Evolutionary conservation across 1,140 invertebrate genomes (phyloP), one percentile per base, ranked within the genome.

Genomic region (Tetragonula clypearis): DNA sequence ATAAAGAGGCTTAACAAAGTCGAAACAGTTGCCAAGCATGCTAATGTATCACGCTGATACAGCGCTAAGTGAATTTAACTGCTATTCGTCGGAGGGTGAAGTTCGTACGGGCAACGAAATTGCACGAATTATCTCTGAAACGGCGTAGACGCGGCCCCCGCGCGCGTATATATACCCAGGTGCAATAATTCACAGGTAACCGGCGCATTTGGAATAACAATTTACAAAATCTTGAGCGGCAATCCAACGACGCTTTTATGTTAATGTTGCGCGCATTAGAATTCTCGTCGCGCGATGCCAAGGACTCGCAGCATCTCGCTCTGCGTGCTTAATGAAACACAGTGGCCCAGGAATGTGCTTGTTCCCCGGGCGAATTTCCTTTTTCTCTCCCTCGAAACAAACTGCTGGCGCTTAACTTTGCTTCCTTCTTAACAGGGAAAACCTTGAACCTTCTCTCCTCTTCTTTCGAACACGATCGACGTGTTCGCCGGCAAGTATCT

Each of bases 171-270:
- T 8, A 49, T 8, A 49, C 41, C 21, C 21, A 30, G 77, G 30
- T 60, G 78, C 23, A 66, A 85, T 81, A 85, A 85, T 85, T 85
- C 83, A 81, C 78, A n/a, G 19, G 69, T 85, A 81, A 85, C 71
- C 69, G 83, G 26, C 78, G 83, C 77, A 81, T 79, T 81, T 74
- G 58, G 83, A 85, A 85, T 85, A 81, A 85, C 78, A 85, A 85
- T 85, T 80, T 81, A 85, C 69, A 85, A 85, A 85, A 85, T 85
- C 83, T 74, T 80, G 49, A 35, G 60, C 60, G 58, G n/a, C 60
- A 30, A 14, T 26, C 74, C 78, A 66, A 85, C 69, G 68, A 74
- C 53, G 58, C 78, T 74, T 85, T 85, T 74, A 81, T 81, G 77
- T 85, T 85, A 85, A 85, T 85, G 30, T 35, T 12, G 41, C 5